A percentile compares a stretch with the other conserved stretches of the same genome.
Conservation (phyloP, 1,140 invertebrate genomes). For the Pseudomyrmex sp. region DNA sequence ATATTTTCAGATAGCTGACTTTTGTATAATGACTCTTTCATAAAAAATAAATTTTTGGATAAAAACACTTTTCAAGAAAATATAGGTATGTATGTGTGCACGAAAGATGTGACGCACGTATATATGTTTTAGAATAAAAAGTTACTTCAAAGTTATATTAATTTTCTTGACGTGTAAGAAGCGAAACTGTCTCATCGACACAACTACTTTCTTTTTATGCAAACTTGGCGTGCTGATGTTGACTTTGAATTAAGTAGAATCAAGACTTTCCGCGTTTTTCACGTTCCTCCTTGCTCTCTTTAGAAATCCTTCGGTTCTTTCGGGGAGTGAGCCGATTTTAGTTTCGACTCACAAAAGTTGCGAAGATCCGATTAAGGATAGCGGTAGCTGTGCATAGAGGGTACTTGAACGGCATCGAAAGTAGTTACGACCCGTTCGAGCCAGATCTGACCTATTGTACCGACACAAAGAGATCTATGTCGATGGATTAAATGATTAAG, state of each 20-base stretch:
- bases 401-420: constrained; percentile 43
- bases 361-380: constrained; percentile 45
- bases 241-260: constrained; percentile 56
- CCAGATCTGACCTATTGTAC: constrained; percentile 57
- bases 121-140: no score
- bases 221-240: constrained; percentile 15
- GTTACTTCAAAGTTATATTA: not conserved
- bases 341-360: constrained; percentile 51
- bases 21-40: not conserved
- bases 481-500: constrained; percentile 66
- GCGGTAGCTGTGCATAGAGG: constrained; percentile 33
- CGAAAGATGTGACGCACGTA: no score
- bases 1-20: not conserved
- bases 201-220: not conserved
- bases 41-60: not conserved
- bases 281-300: constrained; percentile 41
- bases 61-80: not conserved
- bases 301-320: constrained; percentile 34
- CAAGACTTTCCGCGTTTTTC: constrained; percentile 26
- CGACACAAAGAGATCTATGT: constrained; percentile 64
- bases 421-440: constrained; percentile 60
- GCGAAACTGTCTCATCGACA: not conserved
- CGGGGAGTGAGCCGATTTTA: constrained; percentile 35
- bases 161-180: not conserved
- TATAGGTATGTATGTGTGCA: no score